Percentiles rank a stretch among this genome's conserved stretches.
phyloP scores from a whole-genome alignment of 2,797 vertebrate genomes.

The Argyrosomus regius region DNA sequence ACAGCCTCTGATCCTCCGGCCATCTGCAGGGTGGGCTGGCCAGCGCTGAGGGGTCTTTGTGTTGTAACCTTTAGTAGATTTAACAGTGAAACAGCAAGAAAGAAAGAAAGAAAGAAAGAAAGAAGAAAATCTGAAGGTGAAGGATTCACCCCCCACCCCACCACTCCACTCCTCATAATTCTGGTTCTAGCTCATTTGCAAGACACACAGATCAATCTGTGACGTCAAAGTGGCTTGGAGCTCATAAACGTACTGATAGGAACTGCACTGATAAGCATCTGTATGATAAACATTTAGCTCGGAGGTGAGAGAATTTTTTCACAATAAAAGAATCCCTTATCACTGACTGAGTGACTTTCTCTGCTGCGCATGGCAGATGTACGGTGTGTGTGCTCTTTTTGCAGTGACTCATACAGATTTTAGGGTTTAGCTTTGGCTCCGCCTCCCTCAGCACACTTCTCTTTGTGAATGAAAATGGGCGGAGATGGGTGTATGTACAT shows the following conservation, averaged over 20 bases:
- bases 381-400: slow-evolving; percentile 49
- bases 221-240: slow-evolving; percentile 17
- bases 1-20: slow-evolving; percentile 93
- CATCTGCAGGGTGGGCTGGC: slow-evolving; percentile 92
- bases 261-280: not conserved
- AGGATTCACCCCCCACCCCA: not conserved
- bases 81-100: slow-evolving; percentile 50
- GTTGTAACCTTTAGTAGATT: slow-evolving; percentile 70
- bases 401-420: slow-evolving; percentile 59
- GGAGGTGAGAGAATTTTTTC: slow-evolving; percentile 30
- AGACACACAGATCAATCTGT: slow-evolving; percentile 51
- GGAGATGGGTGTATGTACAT: slow-evolving; percentile 51
- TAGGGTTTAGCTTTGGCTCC: slow-evolving; percentile 43
- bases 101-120: not conserved
- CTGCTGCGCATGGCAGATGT: slow-evolving; percentile 43
- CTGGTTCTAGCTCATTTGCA: slow-evolving; percentile 61
- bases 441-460: slow-evolving; percentile 36
- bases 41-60: slow-evolving; percentile 75
- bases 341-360: slow-evolving; percentile 32
- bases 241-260: not conserved
- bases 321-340: slow-evolving; percentile 38
- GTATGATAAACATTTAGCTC: slow-evolving; percentile 1
- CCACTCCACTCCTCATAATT: slow-evolving; percentile 32
- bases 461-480: slow-evolving; percentile 79
- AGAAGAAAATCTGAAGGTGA: slow-evolving; percentile 38